phyloP scores from a whole-genome alignment of 2,797 vertebrate species.

The Acanthornis magna region DNA sequence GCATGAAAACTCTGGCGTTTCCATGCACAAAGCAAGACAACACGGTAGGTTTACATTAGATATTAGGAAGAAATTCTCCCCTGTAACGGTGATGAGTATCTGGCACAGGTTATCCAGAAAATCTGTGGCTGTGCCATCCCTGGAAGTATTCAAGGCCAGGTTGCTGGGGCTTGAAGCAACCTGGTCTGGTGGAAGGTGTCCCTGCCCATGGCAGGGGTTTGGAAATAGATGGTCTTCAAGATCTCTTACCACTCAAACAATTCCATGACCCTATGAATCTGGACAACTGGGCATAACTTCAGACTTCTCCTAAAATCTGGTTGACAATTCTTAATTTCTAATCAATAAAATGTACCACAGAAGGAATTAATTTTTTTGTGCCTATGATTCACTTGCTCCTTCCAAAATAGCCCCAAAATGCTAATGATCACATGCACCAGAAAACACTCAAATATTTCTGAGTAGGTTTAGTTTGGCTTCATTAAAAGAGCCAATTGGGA shows the following conservation, averaged over 20 bases:
- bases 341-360: neutral
- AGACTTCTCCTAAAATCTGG: neutral
- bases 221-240: neutral
- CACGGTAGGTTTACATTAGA: neutral
- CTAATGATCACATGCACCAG: neutral
- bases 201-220: neutral
- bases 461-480: neutral
- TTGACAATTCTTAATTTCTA: neutral
- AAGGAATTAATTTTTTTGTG: neutral
- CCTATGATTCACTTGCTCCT: rapidly evolving
- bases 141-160: neutral
- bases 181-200: rapidly evolving
- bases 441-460: neutral
- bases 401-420: neutral
- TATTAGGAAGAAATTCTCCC: neutral
- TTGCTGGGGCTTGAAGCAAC: neutral
- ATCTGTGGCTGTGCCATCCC: neutral
- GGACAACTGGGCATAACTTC: rapidly evolving
- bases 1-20: neutral
- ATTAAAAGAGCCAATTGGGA: neutral
- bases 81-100: rapidly evolving
- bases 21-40: neutral
- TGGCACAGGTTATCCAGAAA: neutral
- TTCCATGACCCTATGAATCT: neutral
- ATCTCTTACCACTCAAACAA: neutral